Conservation (phyloP, 2,888 invertebrate genomes). For the Campaea margaritaria region DNA sequence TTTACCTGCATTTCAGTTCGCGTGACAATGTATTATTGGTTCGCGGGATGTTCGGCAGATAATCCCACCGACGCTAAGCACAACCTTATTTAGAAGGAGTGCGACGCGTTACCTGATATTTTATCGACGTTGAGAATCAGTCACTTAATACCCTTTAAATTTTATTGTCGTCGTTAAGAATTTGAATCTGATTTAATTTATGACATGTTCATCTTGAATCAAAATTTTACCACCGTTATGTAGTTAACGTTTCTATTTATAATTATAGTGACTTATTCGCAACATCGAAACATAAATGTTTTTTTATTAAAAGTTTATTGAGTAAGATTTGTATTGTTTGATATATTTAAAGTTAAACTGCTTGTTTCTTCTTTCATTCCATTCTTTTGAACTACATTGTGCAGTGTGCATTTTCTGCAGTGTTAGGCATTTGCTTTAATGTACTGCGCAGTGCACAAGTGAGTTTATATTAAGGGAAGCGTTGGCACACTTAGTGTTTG, state of each 20-base stretch:
- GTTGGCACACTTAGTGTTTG: slow-evolving; percentile 19
- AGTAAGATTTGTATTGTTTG: slow-evolving; percentile 42
- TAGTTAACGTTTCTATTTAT: neutral
- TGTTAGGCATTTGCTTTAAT: slow-evolving; percentile 30
- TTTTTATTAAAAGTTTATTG: slow-evolving; percentile 57
- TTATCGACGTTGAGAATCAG: slow-evolving; percentile 56
- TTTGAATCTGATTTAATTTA: slow-evolving; percentile 10
- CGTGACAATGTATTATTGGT: slow-evolving; percentile 74
- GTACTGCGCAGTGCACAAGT: slow-evolving; percentile 36
- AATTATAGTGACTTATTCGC: slow-evolving; percentile 48
- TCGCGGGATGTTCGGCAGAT: slow-evolving; percentile 71
- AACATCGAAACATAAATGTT: slow-evolving; percentile 48
- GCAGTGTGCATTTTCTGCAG: slow-evolving; percentile 29
- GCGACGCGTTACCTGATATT: slow-evolving; percentile 81
- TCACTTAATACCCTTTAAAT: slow-evolving; percentile 34
- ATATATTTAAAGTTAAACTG: slow-evolving; percentile 58
- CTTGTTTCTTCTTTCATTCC: slow-evolving; percentile 76
- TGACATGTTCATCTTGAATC: slow-evolving; percentile 9
- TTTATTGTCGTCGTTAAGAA: neutral
- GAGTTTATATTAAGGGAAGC: slow-evolving; percentile 23
- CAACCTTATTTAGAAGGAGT: slow-evolving; percentile 65
- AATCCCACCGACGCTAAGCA: slow-evolving; percentile 81
- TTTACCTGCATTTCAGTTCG: slow-evolving; percentile 64
- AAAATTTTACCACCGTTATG: slow-evolving; percentile 21
- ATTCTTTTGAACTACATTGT: slow-evolving; percentile 46